These are phyloP conservation scores for Drosophila setosimentum DNA, from an alignment of 2,888 invertebrate genomes.

Conservation along the genomic window DNA sequence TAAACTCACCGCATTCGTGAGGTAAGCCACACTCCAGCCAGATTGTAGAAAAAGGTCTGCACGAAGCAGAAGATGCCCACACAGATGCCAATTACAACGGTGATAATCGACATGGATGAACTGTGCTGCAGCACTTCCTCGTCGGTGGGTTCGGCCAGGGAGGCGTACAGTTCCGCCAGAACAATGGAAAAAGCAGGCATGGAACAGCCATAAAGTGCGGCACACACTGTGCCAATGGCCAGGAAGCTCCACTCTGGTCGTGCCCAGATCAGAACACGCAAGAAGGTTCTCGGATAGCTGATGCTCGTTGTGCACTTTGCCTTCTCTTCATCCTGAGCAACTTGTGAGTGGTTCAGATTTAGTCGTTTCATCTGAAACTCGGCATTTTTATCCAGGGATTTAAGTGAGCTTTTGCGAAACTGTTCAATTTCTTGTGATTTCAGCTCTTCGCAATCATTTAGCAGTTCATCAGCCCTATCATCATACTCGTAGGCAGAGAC, in stretches of 20 bases:
- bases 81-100: constrained; percentile 88
- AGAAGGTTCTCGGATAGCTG: constrained; percentile 76
- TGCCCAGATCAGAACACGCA: constrained; percentile 87
- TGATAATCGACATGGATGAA: constrained; percentile 87
- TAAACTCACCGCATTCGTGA: constrained; percentile 85
- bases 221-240: constrained; percentile 87
- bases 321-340: constrained; percentile 5
- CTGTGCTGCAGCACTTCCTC: constrained; percentile 87
- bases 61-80: constrained; percentile 89
- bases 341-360: constrained; percentile 9
- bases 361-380: constrained; percentile 61
- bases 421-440: constrained; percentile 49
- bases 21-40: constrained; percentile 91
- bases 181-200: constrained; percentile 91
- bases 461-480: constrained; percentile 62
- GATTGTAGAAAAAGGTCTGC: constrained; percentile 90
- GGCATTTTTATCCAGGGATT: constrained; percentile 58
- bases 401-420: constrained; percentile 38
- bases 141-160: constrained; percentile 83
- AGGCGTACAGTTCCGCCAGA: constrained; percentile 90
- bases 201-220: constrained; percentile 89
- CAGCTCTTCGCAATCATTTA: constrained; percentile 52
- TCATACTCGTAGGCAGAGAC: constrained; percentile 85
- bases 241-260: constrained; percentile 89
- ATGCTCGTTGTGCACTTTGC: constrained; percentile 8